Evolutionary conservation across 1,140 invertebrate species (phyloP).

Genomic region (Papilio machaon): DNA sequence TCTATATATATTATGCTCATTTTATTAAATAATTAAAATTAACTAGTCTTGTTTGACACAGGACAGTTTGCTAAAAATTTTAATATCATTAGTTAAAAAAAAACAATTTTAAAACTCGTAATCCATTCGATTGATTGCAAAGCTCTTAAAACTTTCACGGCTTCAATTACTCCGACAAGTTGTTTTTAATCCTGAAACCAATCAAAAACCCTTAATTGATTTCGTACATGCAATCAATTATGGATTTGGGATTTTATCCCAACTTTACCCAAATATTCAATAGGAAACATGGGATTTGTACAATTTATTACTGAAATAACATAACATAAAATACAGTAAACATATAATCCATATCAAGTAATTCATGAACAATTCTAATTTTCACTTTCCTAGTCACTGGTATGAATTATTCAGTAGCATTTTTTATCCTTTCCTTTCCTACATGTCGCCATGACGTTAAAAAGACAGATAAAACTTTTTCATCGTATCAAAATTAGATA

Average conservation of each 20-base stretch:
- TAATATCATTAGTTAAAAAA: constrained; percentile 3
- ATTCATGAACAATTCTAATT: not conserved
- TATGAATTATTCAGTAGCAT: not conserved
- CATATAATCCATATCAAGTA: not conserved
- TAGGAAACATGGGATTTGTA: not conserved
- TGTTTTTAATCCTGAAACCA: constrained; percentile 22
- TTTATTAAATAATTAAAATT: too few relatives aligned
- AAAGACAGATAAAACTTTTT: not conserved
- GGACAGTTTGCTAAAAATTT: not conserved
- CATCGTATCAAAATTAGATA: constrained; percentile 21
- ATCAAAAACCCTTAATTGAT: constrained; percentile 24
- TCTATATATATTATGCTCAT: too few relatives aligned
- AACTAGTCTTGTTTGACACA: too few relatives aligned
- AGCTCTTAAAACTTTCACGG: constrained; percentile 27
- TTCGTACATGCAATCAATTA: constrained; percentile 18
- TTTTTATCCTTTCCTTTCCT: not conserved
- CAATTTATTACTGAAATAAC: not conserved
- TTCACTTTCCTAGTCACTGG: not conserved
- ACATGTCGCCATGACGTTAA: not conserved
- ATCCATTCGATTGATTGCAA: constrained; percentile 15
- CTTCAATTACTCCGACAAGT: constrained; percentile 24
- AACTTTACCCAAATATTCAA: not conserved
- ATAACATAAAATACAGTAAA: not conserved
- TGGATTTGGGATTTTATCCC: constrained; percentile 4
- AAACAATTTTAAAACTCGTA: constrained; percentile 15